A percentile compares a stretch with the other conserved stretches of the same genome.
Conservation (phyloP, 2,797 vertebrate species). For the Bryconaethiops microstoma region DNA sequence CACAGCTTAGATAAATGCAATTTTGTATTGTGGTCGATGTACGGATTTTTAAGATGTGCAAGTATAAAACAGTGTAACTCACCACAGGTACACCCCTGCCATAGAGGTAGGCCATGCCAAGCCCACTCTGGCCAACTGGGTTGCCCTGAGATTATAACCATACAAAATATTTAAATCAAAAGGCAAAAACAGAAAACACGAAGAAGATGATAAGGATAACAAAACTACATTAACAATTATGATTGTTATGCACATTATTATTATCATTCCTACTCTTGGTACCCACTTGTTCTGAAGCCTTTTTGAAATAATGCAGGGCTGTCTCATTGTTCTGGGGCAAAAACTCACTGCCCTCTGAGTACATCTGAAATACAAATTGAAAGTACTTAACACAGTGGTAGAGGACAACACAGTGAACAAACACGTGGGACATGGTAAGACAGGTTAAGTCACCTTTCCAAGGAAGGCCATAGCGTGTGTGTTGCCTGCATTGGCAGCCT, state of each 20-base stretch:
- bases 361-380: conserved; percentile 83
- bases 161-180: neutral
- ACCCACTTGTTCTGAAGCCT: conserved; percentile 95
- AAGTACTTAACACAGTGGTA: neutral
- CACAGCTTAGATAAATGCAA: neutral
- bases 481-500: conserved; percentile 97
- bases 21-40: neutral
- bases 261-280: neutral
- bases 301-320: conserved; percentile 96
- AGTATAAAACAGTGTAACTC: conserved; percentile 60
- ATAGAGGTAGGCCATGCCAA: conserved; percentile 98
- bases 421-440: neutral
- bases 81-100: conserved; percentile 96
- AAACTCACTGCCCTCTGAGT: conserved; percentile 94
- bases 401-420: neutral
- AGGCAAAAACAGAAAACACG: neutral
- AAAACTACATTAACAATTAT: too few species aligned
- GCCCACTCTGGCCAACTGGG: conserved; percentile 95
- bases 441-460: conserved; percentile 85
- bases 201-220: too few species aligned
- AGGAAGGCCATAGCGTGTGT: conserved; percentile 98
- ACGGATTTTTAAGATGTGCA: neutral
- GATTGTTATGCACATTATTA: too few species aligned
- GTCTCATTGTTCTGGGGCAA: conserved; percentile 97
- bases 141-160: conserved; percentile 82